Percentiles rank a stretch among this genome's conserved stretches.
phyloP scores from a whole-genome alignment of 2,113 vertebrate species.

The Sapajus apella region DNA sequence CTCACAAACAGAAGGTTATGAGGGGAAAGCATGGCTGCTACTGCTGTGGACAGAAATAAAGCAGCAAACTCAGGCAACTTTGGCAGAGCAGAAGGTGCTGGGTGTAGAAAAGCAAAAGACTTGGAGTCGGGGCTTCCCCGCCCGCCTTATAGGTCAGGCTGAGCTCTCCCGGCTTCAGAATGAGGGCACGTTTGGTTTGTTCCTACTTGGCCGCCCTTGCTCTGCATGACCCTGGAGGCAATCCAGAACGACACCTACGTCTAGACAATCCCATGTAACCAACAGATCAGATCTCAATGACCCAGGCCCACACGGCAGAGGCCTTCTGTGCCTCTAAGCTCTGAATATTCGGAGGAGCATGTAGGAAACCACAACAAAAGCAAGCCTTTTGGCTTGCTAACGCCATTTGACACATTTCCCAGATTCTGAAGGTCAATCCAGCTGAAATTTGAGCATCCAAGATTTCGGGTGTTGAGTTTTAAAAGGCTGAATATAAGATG shows the following conservation, averaged over 20 bases:
- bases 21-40: neutral
- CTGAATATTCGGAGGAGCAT: neutral
- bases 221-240: neutral
- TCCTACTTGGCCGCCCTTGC: neutral
- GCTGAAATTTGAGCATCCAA: conserved; percentile 49
- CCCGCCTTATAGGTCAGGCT: neutral
- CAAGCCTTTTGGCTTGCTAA: neutral
- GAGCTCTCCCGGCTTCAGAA: neutral
- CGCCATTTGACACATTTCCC: conserved; percentile 43
- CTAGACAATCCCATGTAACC: conserved; percentile 30
- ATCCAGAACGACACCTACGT: neutral
- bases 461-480: conserved; percentile 35
- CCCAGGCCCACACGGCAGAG: neutral
- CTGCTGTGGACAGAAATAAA: neutral
- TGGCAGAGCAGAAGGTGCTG: neutral
- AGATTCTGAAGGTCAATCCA: conserved; percentile 61
- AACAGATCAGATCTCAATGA: conserved; percentile 1
- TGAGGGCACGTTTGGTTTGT: neutral
- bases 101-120: neutral
- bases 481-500: conserved; percentile 7
- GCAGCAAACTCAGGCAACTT: neutral
- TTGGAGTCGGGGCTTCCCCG: neutral
- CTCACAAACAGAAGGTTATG: neutral
- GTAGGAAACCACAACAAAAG: conserved; percentile 23
- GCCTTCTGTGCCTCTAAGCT: neutral